Evolutionary conservation across 2,888 invertebrate species (phyloP), one percentile per base, ranked within the genome.

Genomic region (Helobdella robusta): DNA sequence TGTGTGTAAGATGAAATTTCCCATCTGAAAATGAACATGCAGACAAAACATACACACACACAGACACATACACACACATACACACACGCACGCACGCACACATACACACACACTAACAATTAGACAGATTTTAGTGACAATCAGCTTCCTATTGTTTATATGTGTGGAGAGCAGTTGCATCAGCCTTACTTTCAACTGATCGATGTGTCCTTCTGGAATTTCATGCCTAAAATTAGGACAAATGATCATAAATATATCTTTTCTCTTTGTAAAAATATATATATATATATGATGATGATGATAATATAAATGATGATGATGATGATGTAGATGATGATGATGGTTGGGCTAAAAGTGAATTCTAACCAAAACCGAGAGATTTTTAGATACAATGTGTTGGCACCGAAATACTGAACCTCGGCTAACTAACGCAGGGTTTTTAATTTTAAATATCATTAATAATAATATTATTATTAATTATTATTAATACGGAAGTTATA

Each of bases 371-470:
- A 87, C 75, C 89, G 87, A 73, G 89, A 85, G 61, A 94, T 84
- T 79, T 94, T 94, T 0, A 87, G 86, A 74, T 93, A 89, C 28
- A 94, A 59, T 25, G 64, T 34, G 34, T 89, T 89, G 3, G 93
- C 93, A 65, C 89, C 93, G 83, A 90, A 94, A 81, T 91, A 93
- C 79, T 93, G 92, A 36, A 91, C 88, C 82, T 92, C 92, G 70
- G 87, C 86, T 65, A 85, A 84, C 90, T 91, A 78, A 56, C 83
- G 82, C 23, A 20, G 61, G 3, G 34, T 23, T 28, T 30, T 46
- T 18, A 28, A 25, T 0, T 18, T 48, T 61, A 20, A 8, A 59
- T 11, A 8, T 23, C 6, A 28, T 5, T 6, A 18, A 50, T 8
- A 23, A 18, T 23, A 50, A n/a, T n/a, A n/a, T n/a, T n/a, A n/a